phyloP scores from a whole-genome alignment of 2,113 vertebrate genomes.

The Atrichornis clamosus region DNA sequence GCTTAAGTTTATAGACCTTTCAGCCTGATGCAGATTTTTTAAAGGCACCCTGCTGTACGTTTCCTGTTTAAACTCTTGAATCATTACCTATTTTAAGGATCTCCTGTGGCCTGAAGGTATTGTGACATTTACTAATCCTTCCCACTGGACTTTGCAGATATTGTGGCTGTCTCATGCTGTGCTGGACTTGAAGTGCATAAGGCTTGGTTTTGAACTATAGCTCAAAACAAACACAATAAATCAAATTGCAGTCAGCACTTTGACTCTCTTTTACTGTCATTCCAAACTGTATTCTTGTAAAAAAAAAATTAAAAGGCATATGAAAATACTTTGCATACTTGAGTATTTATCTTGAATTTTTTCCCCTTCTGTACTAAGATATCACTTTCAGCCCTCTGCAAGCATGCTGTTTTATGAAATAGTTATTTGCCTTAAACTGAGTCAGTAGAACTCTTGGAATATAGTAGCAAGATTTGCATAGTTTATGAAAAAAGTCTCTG shows the following conservation, averaged over 20 bases:
- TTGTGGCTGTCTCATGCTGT: conserved; percentile 38
- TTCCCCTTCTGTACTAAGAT: not conserved
- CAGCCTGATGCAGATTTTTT: conserved; percentile 1
- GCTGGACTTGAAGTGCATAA: conserved; percentile 12
- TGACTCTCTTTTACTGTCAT: not conserved
- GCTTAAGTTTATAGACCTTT: conserved; percentile 36
- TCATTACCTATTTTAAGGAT: conserved; percentile 61
- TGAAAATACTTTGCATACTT: not conserved
- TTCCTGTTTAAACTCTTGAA: conserved; percentile 25
- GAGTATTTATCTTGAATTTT: not conserved
- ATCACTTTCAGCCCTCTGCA: not conserved
- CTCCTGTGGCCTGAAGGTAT: conserved; percentile 34
- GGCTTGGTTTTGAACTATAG: not conserved
- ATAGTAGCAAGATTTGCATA: not conserved
- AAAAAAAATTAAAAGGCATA: not conserved
- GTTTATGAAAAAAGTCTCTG: not conserved
- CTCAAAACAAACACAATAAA: conserved; percentile 1
- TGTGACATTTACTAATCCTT: conserved; percentile 70
- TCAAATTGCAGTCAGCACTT: not conserved
- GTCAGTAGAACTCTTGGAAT: not conserved
- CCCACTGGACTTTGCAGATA: conserved; percentile 31
- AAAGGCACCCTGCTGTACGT: conserved; percentile 9
- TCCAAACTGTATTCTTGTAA: not conserved
- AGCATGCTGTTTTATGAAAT: not conserved
- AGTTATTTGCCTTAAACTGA: not conserved